A percentile compares a stretch with the other conserved stretches of the same genome.
These are phyloP conservation scores for Temnothorax unifasciatus DNA, from an alignment of 2,888 invertebrate genomes.

Conservation along the genomic window DNA sequence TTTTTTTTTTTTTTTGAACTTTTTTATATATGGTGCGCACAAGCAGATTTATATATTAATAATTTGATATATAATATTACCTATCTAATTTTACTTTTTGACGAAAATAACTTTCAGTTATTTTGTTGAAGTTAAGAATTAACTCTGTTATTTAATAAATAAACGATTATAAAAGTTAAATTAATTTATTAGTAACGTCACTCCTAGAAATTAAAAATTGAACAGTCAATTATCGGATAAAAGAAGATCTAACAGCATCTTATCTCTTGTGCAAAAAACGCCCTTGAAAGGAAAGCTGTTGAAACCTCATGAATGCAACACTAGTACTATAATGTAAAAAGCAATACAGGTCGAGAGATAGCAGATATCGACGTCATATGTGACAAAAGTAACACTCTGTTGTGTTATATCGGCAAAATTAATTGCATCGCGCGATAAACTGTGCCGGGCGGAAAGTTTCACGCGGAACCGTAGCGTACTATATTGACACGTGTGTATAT, in stretches of 20 bases:
- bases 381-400: conserved; percentile 63
- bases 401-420: conserved; percentile 70
- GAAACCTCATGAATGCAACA: conserved; percentile 15
- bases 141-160: background rate
- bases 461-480: conserved; percentile 62
- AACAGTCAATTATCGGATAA: too few species aligned
- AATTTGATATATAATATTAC: background rate
- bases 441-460: conserved; percentile 61
- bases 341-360: conserved; percentile 20
- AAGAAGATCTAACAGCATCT: background rate
- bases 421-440: conserved; percentile 70
- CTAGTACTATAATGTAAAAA: conserved; percentile 14
- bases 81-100: background rate
- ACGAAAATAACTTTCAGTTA: background rate
- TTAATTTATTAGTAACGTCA: background rate
- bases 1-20: background rate
- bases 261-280: background rate
- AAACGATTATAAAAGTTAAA: background rate
- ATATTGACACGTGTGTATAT: conserved; percentile 66
- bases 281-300: background rate
- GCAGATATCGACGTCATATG: conserved; percentile 49
- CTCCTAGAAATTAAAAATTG: background rate
- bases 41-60: background rate
- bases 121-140: background rate
- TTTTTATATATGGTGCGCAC: background rate